Percentiles rank a stretch among this genome's conserved stretches.
Conservation (phyloP, 2,113 vertebrate species). For the Onychorhynchus coronatus region DNA sequence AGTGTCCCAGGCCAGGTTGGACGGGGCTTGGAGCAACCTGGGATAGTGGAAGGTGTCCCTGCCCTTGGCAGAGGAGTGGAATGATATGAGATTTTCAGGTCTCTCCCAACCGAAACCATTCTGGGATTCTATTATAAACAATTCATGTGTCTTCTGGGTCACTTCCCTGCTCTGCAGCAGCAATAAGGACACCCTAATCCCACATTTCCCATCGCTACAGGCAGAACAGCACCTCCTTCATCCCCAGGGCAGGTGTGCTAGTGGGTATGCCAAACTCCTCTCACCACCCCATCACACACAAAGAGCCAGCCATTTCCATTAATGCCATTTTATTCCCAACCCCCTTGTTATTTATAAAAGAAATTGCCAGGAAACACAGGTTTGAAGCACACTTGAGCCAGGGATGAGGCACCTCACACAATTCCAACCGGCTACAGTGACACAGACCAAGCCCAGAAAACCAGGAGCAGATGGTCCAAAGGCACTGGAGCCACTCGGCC, state of each 20-base stretch:
- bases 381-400: not conserved
- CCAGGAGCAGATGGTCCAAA: accelerated
- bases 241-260: not conserved
- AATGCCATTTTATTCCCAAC: not conserved
- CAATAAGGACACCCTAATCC: not conserved
- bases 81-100: not conserved
- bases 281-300: not conserved
- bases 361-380: not conserved
- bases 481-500: accelerated
- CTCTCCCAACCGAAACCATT: not conserved
- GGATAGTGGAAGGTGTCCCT: not conserved
- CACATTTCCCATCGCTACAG: not conserved
- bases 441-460: not conserved
- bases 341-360: not conserved
- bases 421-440: accelerated
- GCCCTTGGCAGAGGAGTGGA: not conserved
- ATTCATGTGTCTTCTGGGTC: not conserved
- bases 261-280: not conserved
- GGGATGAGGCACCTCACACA: not conserved
- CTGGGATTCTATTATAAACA: not conserved
- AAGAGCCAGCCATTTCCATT: not conserved
- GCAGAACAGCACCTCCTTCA: not conserved
- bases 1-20: not conserved
- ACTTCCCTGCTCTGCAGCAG: not conserved
- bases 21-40: accelerated